Conservation (phyloP, 2,888 invertebrate genomes). For the Eupithecia inturbata region DNA sequence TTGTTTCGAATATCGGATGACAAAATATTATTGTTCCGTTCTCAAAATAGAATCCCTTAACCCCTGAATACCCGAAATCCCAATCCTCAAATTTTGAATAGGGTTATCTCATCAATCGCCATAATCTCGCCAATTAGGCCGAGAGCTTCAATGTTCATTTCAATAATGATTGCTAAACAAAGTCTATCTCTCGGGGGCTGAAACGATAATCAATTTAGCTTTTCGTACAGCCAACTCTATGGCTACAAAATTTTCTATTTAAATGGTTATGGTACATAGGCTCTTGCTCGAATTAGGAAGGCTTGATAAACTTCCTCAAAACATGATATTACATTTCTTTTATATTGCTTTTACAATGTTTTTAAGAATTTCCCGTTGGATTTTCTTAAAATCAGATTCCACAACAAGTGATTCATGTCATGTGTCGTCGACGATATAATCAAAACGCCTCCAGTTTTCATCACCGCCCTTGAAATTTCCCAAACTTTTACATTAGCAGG, state of each 20-base stretch:
- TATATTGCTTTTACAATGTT: background rate
- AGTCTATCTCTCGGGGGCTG: conserved; percentile 28
- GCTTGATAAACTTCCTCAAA: background rate
- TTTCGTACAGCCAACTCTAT: conserved; percentile 9
- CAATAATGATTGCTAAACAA: conserved; percentile 36
- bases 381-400: background rate
- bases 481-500: conserved; percentile 41
- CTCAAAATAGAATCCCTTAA: conserved; percentile 12
- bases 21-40: background rate
- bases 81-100: conserved; percentile 26
- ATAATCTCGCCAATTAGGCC: conserved; percentile 34
- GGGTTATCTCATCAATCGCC: conserved; percentile 31
- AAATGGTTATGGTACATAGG: conserved; percentile 37
- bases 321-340: background rate
- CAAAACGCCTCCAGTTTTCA: conserved; percentile 21
- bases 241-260: conserved; percentile 27
- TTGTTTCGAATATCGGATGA: background rate
- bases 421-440: conserved; percentile 2
- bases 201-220: conserved; percentile 38
- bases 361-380: background rate
- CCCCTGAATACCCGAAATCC: conserved; percentile 14
- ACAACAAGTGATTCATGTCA: background rate
- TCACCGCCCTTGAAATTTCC: conserved; percentile 10
- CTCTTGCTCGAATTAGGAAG: conserved; percentile 42
- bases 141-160: conserved; percentile 30